Evolutionary conservation across 2,888 invertebrate species (phyloP).

Genomic region (Chymomyza caudatula): DNA sequence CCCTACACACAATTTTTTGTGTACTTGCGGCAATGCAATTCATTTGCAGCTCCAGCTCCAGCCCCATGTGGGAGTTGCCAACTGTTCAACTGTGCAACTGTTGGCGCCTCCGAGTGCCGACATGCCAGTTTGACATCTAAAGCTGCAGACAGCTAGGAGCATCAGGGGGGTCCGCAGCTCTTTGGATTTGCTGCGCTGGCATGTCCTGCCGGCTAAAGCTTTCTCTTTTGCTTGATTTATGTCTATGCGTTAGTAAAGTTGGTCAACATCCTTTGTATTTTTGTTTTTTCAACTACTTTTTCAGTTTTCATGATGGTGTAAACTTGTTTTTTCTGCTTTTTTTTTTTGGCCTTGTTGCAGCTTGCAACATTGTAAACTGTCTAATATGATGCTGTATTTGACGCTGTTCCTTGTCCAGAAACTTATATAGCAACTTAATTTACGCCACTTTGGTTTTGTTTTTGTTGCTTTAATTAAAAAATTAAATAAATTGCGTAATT

Average conservation of each 20-base stretch:
- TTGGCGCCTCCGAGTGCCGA: not conserved
- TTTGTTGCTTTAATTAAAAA: constrained; percentile 55
- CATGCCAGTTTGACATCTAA: not conserved
- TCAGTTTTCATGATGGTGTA: not conserved
- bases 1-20: not conserved
- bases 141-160: not conserved
- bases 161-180: constrained; percentile 18
- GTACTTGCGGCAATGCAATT: constrained; percentile 36
- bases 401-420: not conserved
- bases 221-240: constrained; percentile 59
- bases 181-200: constrained; percentile 39
- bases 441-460: constrained; percentile 2
- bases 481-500: constrained; percentile 54
- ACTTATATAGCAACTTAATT: constrained; percentile 10
- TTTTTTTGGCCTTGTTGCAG: not conserved
- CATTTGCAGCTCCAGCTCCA: constrained; percentile 22
- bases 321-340: not conserved
- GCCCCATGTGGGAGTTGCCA: constrained; percentile 25
- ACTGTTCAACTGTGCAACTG: constrained; percentile 13
- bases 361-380: not conserved
- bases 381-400: not conserved
- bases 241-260: constrained; percentile 28
- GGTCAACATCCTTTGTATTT: not conserved
- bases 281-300: not conserved
- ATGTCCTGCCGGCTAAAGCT: constrained; percentile 15